Percentiles rank a stretch among this genome's conserved stretches.
These are phyloP conservation scores for Lycocerus yunnanus DNA, from an alignment of 2,888 invertebrate species.

Conservation along the genomic window DNA sequence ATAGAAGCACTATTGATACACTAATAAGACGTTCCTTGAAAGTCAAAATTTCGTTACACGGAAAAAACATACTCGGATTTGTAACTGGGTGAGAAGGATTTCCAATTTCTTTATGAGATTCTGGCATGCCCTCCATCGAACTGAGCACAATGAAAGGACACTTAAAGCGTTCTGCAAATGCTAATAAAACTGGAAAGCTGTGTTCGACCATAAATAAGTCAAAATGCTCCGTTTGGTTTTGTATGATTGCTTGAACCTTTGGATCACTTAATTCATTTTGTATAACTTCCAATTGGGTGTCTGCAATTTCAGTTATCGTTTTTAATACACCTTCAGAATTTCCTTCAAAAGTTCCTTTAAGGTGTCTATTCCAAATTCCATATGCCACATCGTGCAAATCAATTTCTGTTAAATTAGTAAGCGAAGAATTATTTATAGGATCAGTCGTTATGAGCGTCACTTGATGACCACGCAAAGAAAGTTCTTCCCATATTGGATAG, in stretches of 20 bases:
- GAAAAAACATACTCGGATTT: neutral
- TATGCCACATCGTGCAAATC: neutral
- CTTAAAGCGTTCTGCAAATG: neutral
- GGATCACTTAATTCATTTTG: neutral
- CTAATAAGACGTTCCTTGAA: neutral
- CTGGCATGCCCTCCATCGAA: neutral
- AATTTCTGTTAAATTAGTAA: neutral
- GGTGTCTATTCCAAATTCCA: neutral
- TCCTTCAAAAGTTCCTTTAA: neutral
- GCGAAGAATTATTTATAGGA: neutral
- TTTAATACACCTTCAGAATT: neutral
- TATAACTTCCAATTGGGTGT: neutral
- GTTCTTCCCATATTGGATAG: constrained; percentile 39
- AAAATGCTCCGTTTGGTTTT: neutral
- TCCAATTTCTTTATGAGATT: neutral
- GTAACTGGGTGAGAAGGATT: neutral
- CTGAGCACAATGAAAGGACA: neutral
- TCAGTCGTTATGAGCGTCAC: neutral
- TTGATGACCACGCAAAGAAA: constrained; percentile 25
- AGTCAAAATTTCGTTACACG: neutral
- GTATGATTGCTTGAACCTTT: neutral
- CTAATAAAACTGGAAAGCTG: neutral
- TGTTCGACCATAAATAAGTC: neutral
- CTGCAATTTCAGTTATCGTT: neutral
- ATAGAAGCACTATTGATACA: neutral